Evolutionary conservation across 2,888 invertebrate genomes (phyloP), one percentile per base, ranked within the genome.

Genomic region (Muscina levida): DNA sequence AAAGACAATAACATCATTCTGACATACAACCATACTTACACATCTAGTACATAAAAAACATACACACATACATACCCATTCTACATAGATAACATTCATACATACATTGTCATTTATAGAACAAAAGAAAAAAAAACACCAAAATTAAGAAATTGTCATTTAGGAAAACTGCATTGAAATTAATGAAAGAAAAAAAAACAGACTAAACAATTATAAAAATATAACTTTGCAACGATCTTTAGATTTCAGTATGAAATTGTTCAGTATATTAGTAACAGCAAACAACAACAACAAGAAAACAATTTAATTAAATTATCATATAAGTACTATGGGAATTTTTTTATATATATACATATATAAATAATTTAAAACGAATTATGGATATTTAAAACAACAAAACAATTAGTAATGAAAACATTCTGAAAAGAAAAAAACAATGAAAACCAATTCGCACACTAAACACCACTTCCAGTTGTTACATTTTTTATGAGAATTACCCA

Each of bases 361-460:
- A 46, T 39, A 70, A 19, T 53, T 70, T 39, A 56, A 31, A 15
- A 19, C 10, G 42, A 68, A 8, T 31, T 31, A 31, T 31, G 4
- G 31, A 31, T n/a, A n/a, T n/a, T n/a, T n/a, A n/a, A n/a, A n/a
- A n/a, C 15, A 17, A 59, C 37, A 44, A 51, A 22, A 8, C n/a
- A 65, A 56, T n/a, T n/a, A 22, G n/a, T 70, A 74, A 73, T 53
- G 37, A 44, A 65, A 39, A 68, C 39, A 31, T 31, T 5, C 17
- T 72, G 48, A 17, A 70, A 72, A 19, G 2, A 67, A 72, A 77
- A 80, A 67, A 57, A 70, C 80, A 79, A 84, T 84, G 83, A 85
- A 84, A 85, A 87, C 85, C 85, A 87, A 87, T 85, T 88, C 88
- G 88, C 87, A 88, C 89, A 88, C 85, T 74, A 81, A 87, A 86